Evolutionary conservation across 2,888 invertebrate species (phyloP).

Genomic region (Cosmopolites sordidus): DNA sequence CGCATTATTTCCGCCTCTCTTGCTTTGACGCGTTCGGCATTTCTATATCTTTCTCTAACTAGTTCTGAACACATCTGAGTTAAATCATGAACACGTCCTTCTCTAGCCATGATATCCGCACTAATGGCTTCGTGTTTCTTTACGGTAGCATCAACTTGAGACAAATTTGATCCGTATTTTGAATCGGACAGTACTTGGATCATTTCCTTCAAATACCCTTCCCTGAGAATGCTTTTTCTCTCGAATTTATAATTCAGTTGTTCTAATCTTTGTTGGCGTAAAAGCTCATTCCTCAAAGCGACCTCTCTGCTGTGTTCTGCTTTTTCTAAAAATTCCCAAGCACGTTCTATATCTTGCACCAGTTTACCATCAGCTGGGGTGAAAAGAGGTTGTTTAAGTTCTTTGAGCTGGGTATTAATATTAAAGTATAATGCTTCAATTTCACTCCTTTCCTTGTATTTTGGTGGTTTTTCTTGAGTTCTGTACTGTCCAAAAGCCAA

Average conservation of each 20-base stretch:
- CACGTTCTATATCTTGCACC: slow-evolving; percentile 91
- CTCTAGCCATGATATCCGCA: slow-evolving; percentile 89
- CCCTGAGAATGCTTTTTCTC: slow-evolving; percentile 88
- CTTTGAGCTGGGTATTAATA: slow-evolving; percentile 93
- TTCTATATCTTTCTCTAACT: slow-evolving; percentile 86
- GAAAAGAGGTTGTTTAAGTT: slow-evolving; percentile 85
- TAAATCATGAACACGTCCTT: slow-evolving; percentile 90
- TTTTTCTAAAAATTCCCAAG: slow-evolving; percentile 88
- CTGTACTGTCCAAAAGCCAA: slow-evolving; percentile 91
- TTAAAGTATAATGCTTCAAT: slow-evolving; percentile 95
- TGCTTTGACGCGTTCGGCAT: slow-evolving; percentile 69
- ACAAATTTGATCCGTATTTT: slow-evolving; percentile 82
- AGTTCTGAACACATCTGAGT: slow-evolving; percentile 91
- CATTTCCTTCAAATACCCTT: slow-evolving; percentile 97
- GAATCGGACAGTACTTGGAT: slow-evolving; percentile 90
- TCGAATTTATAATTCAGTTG: slow-evolving; percentile 95
- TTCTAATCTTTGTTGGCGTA: slow-evolving; percentile 88
- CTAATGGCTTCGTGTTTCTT: slow-evolving; percentile 98
- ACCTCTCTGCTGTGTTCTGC: slow-evolving; percentile 94
- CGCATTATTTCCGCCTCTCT: slow-evolving; percentile 66
- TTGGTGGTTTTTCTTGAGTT: slow-evolving; percentile 96
- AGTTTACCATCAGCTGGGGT: slow-evolving; percentile 83
- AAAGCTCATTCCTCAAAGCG: slow-evolving; percentile 82
- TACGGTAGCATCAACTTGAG: slow-evolving; percentile 93
- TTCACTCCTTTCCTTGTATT: slow-evolving; percentile 95